These are phyloP conservation scores for Sebastes fasciatus DNA, from an alignment of 2,113 vertebrate species.

Conservation along the genomic window DNA sequence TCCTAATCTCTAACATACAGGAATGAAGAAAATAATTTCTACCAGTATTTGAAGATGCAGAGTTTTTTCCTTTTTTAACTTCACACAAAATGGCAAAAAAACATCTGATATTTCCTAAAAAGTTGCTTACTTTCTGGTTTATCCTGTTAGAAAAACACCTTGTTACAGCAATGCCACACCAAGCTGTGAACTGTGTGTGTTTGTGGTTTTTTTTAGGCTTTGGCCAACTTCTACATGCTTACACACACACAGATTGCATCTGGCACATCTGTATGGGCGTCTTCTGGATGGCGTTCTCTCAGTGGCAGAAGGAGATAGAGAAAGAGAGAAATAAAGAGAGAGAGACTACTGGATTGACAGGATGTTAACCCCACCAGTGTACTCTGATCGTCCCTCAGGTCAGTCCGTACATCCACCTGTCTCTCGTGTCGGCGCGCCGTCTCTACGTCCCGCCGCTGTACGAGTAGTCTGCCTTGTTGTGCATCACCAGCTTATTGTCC, in stretches of 20 bases:
- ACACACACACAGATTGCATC: slow-evolving; percentile 23
- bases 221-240: neutral
- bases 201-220: slow-evolving; percentile 11
- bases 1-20: slow-evolving; percentile 49
- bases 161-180: neutral
- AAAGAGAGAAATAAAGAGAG: slow-evolving; percentile 10
- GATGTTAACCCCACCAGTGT: slow-evolving; percentile 40
- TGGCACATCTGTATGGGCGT: slow-evolving; percentile 13
- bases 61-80: slow-evolving; percentile 21
- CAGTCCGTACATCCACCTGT: slow-evolving; percentile 55
- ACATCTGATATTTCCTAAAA: slow-evolving; percentile 21
- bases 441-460: slow-evolving; percentile 93
- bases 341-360: slow-evolving; percentile 33
- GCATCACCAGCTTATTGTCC: slow-evolving; percentile 99
- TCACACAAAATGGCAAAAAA: slow-evolving; percentile 37
- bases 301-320: slow-evolving; percentile 8
- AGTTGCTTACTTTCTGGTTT: slow-evolving; percentile 57
- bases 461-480: slow-evolving; percentile 99
- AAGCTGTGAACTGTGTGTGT: slow-evolving; percentile 9
- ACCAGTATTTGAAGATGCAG: slow-evolving; percentile 17
- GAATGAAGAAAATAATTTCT: slow-evolving; percentile 61
- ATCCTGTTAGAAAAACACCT: slow-evolving; percentile 36
- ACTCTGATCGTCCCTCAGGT: slow-evolving; percentile 42
- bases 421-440: neutral
- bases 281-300: slow-evolving; percentile 29